Percentiles rank a stretch among this genome's conserved stretches.
Evolutionary conservation across 2,113 vertebrate genomes (phyloP).

Genomic region (Regulus satrapa): DNA sequence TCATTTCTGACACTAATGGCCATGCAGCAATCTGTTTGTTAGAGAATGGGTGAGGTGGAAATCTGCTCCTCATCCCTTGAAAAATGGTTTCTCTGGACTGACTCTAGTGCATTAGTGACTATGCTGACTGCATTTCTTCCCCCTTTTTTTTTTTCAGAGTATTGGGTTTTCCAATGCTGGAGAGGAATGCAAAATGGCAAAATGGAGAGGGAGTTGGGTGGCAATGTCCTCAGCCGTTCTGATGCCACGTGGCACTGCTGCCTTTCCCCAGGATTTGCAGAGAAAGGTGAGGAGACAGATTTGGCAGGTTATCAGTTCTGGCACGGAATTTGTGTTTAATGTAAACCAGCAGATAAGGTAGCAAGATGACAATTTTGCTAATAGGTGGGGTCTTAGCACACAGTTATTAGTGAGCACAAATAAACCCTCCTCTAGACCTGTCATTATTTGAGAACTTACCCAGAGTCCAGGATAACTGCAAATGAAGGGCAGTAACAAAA

Average conservation of each 20-base stretch:
- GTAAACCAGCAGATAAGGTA: not conserved
- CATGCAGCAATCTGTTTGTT: not conserved
- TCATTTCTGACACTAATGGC: constrained; percentile 38
- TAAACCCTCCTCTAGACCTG: not conserved
- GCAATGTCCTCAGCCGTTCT: not conserved
- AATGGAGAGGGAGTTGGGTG: not conserved
- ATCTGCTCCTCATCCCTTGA: not conserved
- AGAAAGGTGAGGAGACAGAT: not conserved
- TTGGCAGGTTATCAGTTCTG: not conserved
- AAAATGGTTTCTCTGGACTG: not conserved
- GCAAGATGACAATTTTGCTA: not conserved
- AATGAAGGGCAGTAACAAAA: not conserved
- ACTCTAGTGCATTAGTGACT: not conserved
- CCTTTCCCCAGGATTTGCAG: not conserved
- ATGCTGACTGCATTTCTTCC: not conserved
- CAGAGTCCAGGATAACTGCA: not conserved
- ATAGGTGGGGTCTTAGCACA: not conserved
- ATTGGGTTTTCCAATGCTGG: not conserved
- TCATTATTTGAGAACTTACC: not conserved
- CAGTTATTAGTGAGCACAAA: not conserved
- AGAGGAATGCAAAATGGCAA: not conserved
- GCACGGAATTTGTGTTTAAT: not conserved
- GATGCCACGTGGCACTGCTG: not conserved
- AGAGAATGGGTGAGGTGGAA: not conserved
- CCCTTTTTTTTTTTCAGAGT: not conserved